Evolutionary conservation across 2,113 vertebrate genomes (phyloP), one percentile per base, ranked within the genome.

Genomic region (Oophaga pumilio): DNA sequence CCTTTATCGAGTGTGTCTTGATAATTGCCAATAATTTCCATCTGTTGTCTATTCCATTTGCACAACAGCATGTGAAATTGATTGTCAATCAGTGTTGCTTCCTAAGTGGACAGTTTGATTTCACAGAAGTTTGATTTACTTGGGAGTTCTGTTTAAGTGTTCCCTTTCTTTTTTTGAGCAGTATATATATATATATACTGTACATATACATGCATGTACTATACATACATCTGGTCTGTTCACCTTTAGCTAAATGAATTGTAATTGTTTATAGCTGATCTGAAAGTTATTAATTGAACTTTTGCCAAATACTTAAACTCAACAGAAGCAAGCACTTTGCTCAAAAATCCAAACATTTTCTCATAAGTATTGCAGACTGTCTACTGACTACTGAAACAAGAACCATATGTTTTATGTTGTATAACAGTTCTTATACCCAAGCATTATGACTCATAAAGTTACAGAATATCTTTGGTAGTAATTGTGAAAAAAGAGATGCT

Each of bases 331-430:
- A 73, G 28, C 17, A 18, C 14, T 43, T 73, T 8, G 17, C 69
- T 33, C 28, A 43, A 43, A 73, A 73, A 73, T 73, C 69, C 17
- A 73, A 73, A 73, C 69, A 73, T 73, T 26, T 33, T 73, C 28
- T 18, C 43, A 18, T 73, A 73, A 18, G 69, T 73, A 33, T 17
- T 43, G 69, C 69, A 73, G 43, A 73, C 43, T 73, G 26, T 73
- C 69, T 73, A 43, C 15, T 8, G 15, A 73, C 69, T 73, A 73
- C 69, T 73, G 28, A 73, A 33, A 73, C 15, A 33, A 73, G 7
- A 73, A 73, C 69, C 69, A 33, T 68, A 66, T 68, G n/a, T 68
- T 68, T 26, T 68, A 26, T 26, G 3, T 43, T 43, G 26, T 24
- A 26, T 10, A 13, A 24, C 11, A 68, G 3, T 26, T 68, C 24